Evolutionary conservation across 2,113 vertebrate genomes (phyloP).

Genomic region (Coregonus clupeaformis): DNA sequence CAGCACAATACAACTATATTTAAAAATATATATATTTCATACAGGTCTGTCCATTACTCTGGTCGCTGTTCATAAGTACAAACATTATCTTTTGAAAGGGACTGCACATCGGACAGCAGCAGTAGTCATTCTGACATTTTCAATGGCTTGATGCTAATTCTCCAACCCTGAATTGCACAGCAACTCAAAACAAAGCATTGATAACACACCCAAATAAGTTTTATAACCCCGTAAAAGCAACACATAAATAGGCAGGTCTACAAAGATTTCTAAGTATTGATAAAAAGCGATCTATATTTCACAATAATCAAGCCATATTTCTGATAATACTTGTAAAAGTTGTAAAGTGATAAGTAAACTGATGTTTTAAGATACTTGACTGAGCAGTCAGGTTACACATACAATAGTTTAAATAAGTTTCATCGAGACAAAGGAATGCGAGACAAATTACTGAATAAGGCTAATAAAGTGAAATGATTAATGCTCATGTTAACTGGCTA

Average conservation of each 20-base stretch:
- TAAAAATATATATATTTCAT: conserved; percentile 15
- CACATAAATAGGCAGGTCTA: background rate
- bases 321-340: conserved; percentile 12
- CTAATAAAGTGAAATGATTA: too few relatives aligned
- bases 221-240: conserved; percentile 5
- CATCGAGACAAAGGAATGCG: background rate
- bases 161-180: conserved; percentile 58
- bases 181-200: conserved; percentile 52
- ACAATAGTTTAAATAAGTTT: background rate
- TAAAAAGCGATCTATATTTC: background rate
- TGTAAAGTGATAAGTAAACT: background rate
- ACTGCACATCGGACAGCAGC: conserved; percentile 17
- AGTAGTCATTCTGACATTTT: conserved; percentile 26
- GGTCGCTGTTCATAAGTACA: conserved; percentile 16
- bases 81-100: conserved; percentile 6
- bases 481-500: background rate
- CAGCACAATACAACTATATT: conserved; percentile 19
- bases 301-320: background rate
- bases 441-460: too few relatives aligned
- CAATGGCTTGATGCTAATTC: conserved; percentile 27
- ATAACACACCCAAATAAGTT: conserved; percentile 20
- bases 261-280: background rate
- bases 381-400: background rate
- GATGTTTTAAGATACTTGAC: conserved; percentile 7
- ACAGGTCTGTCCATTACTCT: conserved; percentile 17